Percentiles rank a stretch among this genome's conserved stretches.
Conservation (phyloP, 1,140 invertebrate genomes). For the Coboldia fuscipes region DNA sequence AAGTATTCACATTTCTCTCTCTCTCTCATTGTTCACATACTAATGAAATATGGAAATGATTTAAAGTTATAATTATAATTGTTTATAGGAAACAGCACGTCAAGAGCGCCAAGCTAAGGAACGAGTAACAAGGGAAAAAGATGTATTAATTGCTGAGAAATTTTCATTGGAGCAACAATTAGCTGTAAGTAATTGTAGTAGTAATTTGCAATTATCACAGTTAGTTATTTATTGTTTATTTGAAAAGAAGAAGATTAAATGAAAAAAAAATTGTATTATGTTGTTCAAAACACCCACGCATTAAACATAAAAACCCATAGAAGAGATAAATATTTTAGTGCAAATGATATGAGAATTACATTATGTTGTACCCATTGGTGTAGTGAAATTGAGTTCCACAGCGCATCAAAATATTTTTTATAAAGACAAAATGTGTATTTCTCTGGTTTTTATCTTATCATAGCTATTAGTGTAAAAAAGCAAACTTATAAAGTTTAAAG, state of each 20-base stretch:
- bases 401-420: no score
- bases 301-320: no score
- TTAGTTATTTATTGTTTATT: background rate
- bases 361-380: no score
- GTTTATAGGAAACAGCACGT: slow-evolving; percentile 50
- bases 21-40: background rate
- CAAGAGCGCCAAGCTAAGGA: slow-evolving; percentile 59
- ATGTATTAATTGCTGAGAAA: slow-evolving; percentile 62
- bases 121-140: slow-evolving; percentile 59
- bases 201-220: background rate
- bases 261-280: background rate
- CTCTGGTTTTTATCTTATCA: no score
- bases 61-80: background rate
- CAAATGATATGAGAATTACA: no score
- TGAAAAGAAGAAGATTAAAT: background rate
- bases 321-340: no score
- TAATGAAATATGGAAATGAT: background rate
- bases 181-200: slow-evolving; percentile 36
- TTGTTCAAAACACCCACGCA: background rate
- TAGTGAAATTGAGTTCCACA: no score
- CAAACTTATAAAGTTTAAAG: no score
- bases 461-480: no score
- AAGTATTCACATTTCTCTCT: background rate
- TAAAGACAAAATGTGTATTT: no score
- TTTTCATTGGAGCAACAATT: slow-evolving; percentile 67